Evolutionary conservation across 2,888 invertebrate species (phyloP), one percentile per base, ranked within the genome.

Genomic region (Exephanes ischioxanthus): DNA sequence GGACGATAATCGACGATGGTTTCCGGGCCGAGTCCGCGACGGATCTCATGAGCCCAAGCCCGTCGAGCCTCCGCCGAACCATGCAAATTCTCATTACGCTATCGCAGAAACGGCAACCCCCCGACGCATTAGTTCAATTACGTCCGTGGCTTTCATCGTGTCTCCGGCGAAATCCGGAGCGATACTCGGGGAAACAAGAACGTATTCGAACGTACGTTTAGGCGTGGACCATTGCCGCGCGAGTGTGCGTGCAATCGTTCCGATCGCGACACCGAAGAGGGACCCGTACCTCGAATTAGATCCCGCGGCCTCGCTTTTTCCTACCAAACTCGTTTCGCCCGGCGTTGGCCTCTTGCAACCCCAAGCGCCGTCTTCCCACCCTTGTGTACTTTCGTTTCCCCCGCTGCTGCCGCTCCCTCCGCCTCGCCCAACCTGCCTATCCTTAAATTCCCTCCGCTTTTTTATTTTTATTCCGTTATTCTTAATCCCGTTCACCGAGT

Each of bases 241-340:
- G 22, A 58, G 22, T 37, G 41, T 51, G 53, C 11, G 67, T 53
- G 70, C 63, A 55, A 77, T 72, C 37, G 73, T 85, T 81, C 26
- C 61, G 78, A 81, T 78, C 68, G 58, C 53, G 45, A 67, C 58
- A 58, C 26, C 53, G 30, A 72, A 30, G 55, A 75, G 70, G 68
- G 45, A 75, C 70, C 79, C 16, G 68, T 33, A 41, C 33, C 71
- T 80, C 22, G 71, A 76, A 84, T 80, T 72, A 84, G 80, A 81
- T 81, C 75, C 68, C 61, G 51, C 67, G 68, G 55, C 68, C 75
- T 37, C 68, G 19, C 22, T 48, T 63, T 78, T 58, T 71, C 71
- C 70, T 22, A 26, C 48, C 51, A 76, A 80, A 79, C 76, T 80
- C 63, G 63, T 76, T 80, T 79, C n/a, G 19, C 22, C 14, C 22